Base-by-base conservation (phyloP, 2,113 vertebrate genomes). In the Chlorodrepanis virens region DNA sequence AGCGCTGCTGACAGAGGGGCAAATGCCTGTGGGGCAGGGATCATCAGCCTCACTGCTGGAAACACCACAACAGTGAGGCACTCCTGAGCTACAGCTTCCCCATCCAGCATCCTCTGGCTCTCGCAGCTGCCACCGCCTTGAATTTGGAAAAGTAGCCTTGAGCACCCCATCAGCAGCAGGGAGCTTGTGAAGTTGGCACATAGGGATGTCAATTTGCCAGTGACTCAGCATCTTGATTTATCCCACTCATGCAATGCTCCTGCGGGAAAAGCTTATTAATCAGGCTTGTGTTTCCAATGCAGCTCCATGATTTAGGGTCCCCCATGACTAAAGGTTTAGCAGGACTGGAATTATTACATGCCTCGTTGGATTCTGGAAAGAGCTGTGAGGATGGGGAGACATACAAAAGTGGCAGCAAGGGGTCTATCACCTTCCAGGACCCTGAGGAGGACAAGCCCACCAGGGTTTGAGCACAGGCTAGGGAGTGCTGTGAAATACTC, bases 201-300 rank as follows among this genome's bases (percentile, higher is more conserved):
- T 27, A 49, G 71, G 63, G 65, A 83, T 84, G 84, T 75, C 87
- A 93, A 39, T 83, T 74, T 81, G 81, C 56, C 0, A 0, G 77
- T 95, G 95, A 97, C 84, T 96, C 93, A 95, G 81, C 6, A 0
- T 74, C 81, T 70, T 87, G 64, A 89, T 95, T 94, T 95, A 93
- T 89, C 72, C 69, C 6, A 2, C 67, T 53, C 33, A 24, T 47
- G 61, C 1, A 0, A 81, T n/a, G 47, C 44, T 89, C 64, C 84
- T 78, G n/a, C 0, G 1, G 87, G 87, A 93, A 81, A 93, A 82
- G 35, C 65, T 94, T 81, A 82, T 95, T 95, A 94, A 92, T 81
- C 93, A 89, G 50, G 56, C 21, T 56, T 64, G 47, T 2, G 11
- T 84, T 87, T 84, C 81, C 81, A 91, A 18, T 27, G 39, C 83